Evolutionary conservation across 1,140 invertebrate genomes (phyloP).

Genomic region (Lethrus apterus): DNA sequence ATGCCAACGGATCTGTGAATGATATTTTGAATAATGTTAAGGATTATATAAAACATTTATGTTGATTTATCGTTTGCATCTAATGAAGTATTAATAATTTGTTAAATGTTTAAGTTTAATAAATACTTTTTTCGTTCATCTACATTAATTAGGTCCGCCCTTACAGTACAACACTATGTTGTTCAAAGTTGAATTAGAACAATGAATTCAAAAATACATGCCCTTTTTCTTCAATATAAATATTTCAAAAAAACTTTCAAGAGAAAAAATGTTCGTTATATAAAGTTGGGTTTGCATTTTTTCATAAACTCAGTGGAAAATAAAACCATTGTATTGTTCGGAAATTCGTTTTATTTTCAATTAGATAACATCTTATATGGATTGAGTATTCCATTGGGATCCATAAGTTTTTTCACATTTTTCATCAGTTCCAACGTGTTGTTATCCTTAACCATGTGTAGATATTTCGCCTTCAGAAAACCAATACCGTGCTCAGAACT

Average conservation of each 20-base stretch:
- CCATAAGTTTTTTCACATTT: slow-evolving; percentile 74
- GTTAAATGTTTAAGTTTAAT: background rate
- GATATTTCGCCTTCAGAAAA: slow-evolving; percentile 77
- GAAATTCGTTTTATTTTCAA: background rate
- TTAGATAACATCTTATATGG: slow-evolving; percentile 82
- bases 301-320: no score
- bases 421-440: slow-evolving; percentile 73
- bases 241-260: no score
- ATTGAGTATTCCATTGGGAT: slow-evolving; percentile 90
- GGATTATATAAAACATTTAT: slow-evolving; percentile 1
- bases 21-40: background rate
- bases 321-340: no score
- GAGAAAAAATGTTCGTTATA: no score
- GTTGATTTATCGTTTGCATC: background rate
- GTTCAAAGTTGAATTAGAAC: no score
- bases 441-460: slow-evolving; percentile 71
- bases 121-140: background rate
- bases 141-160: no score
- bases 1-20: background rate
- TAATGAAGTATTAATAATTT: background rate
- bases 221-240: no score
- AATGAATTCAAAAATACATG: no score
- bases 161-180: no score
- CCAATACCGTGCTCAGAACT: slow-evolving; percentile 96
- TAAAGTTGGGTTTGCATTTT: no score